Conservation (phyloP, 1,140 invertebrate species). For the Lasaia peninsularis region DNA sequence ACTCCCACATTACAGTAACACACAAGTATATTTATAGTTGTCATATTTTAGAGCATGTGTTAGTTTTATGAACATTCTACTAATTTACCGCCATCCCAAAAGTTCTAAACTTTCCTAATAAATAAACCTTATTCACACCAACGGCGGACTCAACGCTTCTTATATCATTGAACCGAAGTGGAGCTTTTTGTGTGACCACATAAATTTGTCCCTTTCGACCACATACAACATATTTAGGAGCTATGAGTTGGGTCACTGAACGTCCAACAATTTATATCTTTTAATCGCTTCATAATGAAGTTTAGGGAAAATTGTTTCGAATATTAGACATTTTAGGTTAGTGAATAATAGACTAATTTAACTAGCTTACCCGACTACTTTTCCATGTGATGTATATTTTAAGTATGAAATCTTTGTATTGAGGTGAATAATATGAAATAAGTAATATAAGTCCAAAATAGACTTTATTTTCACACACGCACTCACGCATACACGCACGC, state of each 20-base stretch:
- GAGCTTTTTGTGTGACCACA: constrained; percentile 53
- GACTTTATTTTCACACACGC: too few species aligned
- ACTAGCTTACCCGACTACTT: too few species aligned
- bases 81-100: constrained; percentile 46
- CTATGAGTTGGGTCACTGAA: constrained; percentile 54
- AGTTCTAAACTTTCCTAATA: constrained; percentile 59
- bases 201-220: constrained; percentile 55
- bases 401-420: too few species aligned
- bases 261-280: constrained; percentile 45
- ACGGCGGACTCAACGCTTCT: constrained; percentile 51
- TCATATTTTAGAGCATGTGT: constrained; percentile 10
- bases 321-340: background rate
- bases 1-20: background rate
- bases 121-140: constrained; percentile 58
- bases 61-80: constrained; percentile 46
- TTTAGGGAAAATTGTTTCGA: constrained; percentile 24
- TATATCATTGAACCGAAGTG: constrained; percentile 42
- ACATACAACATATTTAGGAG: constrained; percentile 42
- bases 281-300: constrained; percentile 46
- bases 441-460: too few species aligned
- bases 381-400: too few species aligned
- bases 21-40: background rate
- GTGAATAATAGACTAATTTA: background rate
- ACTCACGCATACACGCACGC: too few species aligned
- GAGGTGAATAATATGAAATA: too few species aligned